These are phyloP conservation scores for Phalera bucephala DNA, from an alignment of 2,888 invertebrate genomes.

Conservation along the genomic window DNA sequence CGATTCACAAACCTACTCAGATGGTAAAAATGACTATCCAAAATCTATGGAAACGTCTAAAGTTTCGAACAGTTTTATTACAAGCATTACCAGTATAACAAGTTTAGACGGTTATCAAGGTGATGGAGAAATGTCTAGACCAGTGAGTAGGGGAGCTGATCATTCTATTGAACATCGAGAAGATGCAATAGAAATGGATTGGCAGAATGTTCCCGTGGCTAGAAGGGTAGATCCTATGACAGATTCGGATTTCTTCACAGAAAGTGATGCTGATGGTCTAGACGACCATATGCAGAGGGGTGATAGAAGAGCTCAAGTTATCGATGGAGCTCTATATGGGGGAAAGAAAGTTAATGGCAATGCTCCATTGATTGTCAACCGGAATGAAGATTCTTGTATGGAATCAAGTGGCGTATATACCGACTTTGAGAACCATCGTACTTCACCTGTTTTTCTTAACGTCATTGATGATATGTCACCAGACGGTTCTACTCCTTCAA, in stretches of 20 bases:
- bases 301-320: constrained; percentile 91
- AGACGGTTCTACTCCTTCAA: constrained; percentile 83
- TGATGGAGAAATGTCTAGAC: constrained; percentile 94
- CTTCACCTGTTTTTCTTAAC: constrained; percentile 75
- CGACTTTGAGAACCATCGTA: constrained; percentile 88
- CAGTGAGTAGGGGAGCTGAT: constrained; percentile 91
- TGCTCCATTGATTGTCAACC: constrained; percentile 80
- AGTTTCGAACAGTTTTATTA: constrained; percentile 90
- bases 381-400: constrained; percentile 91
- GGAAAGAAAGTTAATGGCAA: constrained; percentile 83
- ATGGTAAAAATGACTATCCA: constrained; percentile 83
- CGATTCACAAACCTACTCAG: constrained; percentile 81
- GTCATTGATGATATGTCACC: constrained; percentile 88
- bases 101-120: constrained; percentile 97
- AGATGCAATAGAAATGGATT: constrained; percentile 80
- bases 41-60: constrained; percentile 85
- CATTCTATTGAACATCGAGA: constrained; percentile 85
- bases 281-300: constrained; percentile 88
- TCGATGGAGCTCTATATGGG: constrained; percentile 95
- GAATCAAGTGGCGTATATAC: constrained; percentile 95
- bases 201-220: constrained; percentile 84
- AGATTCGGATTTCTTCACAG: constrained; percentile 95
- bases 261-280: constrained; percentile 94
- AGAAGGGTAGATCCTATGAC: constrained; percentile 93
- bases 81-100: constrained; percentile 94